Percentiles rank a stretch among this genome's conserved stretches.
phyloP scores from a whole-genome alignment of 2,797 vertebrate species.

The Saxicola maurus region DNA sequence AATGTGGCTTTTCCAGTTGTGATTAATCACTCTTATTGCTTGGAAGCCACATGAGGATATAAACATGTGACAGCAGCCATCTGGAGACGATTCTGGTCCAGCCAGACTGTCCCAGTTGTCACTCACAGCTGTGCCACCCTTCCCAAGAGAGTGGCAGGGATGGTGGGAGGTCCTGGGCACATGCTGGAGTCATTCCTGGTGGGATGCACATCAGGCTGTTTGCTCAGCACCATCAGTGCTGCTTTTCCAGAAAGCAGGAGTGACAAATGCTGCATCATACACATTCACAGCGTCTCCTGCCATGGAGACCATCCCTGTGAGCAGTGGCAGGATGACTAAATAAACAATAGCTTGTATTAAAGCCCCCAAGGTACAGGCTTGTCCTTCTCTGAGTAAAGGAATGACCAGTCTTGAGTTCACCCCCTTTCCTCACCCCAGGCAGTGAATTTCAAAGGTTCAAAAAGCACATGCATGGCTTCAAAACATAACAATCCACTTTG shows the following conservation, averaged over 20 bases:
- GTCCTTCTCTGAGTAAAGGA: neutral
- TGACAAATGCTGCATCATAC: neutral
- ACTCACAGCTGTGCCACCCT: neutral
- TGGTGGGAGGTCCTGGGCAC: neutral
- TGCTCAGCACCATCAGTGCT: neutral
- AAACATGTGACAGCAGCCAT: neutral
- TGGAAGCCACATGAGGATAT: neutral
- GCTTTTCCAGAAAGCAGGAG: neutral
- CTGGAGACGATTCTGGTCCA: neutral
- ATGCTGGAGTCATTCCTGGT: fast-evolving
- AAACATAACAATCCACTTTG: neutral
- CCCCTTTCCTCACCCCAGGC: neutral
- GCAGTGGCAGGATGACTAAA: neutral
- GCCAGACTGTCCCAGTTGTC: neutral
- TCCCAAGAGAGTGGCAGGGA: neutral
- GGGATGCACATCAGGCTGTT: fast-evolving
- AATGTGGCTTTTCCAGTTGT: neutral
- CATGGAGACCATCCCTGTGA: neutral
- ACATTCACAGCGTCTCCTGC: neutral
- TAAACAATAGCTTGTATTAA: neutral
- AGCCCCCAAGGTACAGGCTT: neutral
- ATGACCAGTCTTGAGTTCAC: neutral
- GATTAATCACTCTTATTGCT: neutral
- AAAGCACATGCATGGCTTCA: neutral
- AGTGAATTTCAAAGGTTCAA: neutral